A percentile compares a stretch with the other conserved stretches of the same genome.
Conservation (phyloP, 2,797 vertebrate species). For the Crypturellus tataupa region DNA sequence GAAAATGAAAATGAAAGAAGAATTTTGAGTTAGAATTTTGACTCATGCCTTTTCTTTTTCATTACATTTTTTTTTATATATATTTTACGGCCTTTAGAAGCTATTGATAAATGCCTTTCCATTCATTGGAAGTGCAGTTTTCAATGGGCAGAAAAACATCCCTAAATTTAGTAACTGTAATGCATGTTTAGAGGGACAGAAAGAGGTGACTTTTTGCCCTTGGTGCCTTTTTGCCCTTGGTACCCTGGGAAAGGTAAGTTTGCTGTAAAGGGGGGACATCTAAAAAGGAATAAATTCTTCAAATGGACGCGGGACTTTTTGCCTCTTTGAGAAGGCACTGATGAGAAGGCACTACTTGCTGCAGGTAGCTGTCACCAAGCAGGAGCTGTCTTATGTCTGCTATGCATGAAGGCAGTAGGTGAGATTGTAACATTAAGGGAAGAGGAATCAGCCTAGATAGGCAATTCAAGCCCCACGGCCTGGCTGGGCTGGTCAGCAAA, state of each 20-base stretch:
- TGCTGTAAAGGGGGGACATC: neutral
- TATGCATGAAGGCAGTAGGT: neutral
- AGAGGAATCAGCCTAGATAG: neutral
- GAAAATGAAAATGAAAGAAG: neutral
- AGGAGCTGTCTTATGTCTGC: neutral
- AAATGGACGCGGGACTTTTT: neutral
- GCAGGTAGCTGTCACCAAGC: neutral
- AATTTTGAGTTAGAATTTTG: neutral
- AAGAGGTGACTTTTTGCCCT: neutral
- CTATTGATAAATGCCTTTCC: neutral
- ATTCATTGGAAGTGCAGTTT: neutral
- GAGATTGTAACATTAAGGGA: neutral
- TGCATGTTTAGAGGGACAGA: neutral
- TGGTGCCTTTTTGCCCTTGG: too few relatives aligned
- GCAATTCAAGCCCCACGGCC: fast-evolving
- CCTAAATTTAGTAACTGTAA: neutral
- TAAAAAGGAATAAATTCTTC: neutral
- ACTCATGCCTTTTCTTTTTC: neutral
- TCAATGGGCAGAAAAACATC: neutral
- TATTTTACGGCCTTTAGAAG: neutral
- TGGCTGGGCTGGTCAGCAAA: neutral
- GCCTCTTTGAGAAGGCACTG: neutral
- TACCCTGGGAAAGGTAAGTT: neutral
- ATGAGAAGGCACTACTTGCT: neutral
- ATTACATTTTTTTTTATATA: too few relatives aligned